Conservation (phyloP, 2,888 invertebrate species). For the Gastrophysa polygoni region DNA sequence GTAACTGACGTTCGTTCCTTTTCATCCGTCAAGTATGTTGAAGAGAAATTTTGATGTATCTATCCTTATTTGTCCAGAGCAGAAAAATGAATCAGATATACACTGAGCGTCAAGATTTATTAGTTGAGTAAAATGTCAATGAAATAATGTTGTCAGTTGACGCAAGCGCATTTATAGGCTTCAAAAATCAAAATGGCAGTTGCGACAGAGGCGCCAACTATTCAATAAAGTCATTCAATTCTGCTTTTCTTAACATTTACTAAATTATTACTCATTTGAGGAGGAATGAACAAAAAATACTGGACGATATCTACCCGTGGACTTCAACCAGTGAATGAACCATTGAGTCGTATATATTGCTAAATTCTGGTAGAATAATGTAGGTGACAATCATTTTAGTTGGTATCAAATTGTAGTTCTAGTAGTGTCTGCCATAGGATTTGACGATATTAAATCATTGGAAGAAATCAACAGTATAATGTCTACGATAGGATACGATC, state of each 20-base stretch:
- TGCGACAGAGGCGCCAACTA: conserved; percentile 38
- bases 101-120: too few relatives aligned
- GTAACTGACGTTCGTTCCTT: too few relatives aligned
- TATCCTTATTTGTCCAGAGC: too few relatives aligned
- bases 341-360: too few relatives aligned
- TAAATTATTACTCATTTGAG: conserved; percentile 16
- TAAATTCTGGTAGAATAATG: too few relatives aligned
- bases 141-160: too few relatives aligned
- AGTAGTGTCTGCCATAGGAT: background rate
- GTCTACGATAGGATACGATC: conserved; percentile 74
- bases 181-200: conserved; percentile 28
- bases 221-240: conserved; percentile 29
- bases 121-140: too few relatives aligned
- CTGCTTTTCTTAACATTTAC: conserved; percentile 17
- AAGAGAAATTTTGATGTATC: too few relatives aligned
- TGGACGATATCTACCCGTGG: conserved; percentile 21
- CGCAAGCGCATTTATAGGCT: conserved; percentile 3
- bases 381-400: conserved; percentile 20
- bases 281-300: conserved; percentile 25
- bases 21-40: too few relatives aligned
- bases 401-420: conserved; percentile 16
- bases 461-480: conserved; percentile 51
- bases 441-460: background rate
- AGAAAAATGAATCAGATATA: too few relatives aligned
- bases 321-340: conserved; percentile 21